phyloP scores from a whole-genome alignment of 2,888 invertebrate genomes.

The Caenorhabditis wallacei region DNA sequence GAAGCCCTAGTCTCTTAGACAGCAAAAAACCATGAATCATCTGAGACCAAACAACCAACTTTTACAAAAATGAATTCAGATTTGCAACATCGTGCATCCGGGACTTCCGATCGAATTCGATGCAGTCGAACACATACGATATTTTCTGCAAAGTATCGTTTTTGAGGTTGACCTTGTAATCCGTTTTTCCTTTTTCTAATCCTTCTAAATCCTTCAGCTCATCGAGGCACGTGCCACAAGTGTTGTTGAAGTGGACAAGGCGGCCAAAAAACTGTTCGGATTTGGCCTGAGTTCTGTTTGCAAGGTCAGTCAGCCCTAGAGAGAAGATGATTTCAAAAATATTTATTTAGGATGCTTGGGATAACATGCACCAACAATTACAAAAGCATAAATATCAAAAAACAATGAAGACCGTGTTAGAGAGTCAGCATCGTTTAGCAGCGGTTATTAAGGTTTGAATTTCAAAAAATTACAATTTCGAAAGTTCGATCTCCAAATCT shows the following conservation, averaged over 20 bases:
- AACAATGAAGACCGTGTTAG: constrained; percentile 29
- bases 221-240: constrained; percentile 57
- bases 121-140: constrained; percentile 76
- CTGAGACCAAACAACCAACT: neutral
- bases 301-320: constrained; percentile 30
- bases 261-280: constrained; percentile 54
- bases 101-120: constrained; percentile 79
- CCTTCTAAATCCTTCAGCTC: constrained; percentile 45
- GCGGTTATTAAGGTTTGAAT: constrained; percentile 61
- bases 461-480: neutral
- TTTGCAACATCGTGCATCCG: constrained; percentile 76
- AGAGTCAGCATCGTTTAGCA: constrained; percentile 65
- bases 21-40: too few relatives aligned
- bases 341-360: constrained; percentile 66
- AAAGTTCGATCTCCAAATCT: neutral
- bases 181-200: neutral
- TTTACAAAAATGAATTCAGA: constrained; percentile 49
- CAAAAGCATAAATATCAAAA: constrained; percentile 55
- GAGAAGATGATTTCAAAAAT: too few relatives aligned
- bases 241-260: constrained; percentile 61
- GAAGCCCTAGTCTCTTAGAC: too few relatives aligned
- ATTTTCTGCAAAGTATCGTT: constrained; percentile 72
- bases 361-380: constrained; percentile 54
- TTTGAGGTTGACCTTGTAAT: constrained; percentile 56
- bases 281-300: constrained; percentile 43